A percentile compares a stretch with the other conserved stretches of the same genome.
phyloP scores from a whole-genome alignment of 2,113 vertebrate genomes.

The Sceloporus tristichus region DNA sequence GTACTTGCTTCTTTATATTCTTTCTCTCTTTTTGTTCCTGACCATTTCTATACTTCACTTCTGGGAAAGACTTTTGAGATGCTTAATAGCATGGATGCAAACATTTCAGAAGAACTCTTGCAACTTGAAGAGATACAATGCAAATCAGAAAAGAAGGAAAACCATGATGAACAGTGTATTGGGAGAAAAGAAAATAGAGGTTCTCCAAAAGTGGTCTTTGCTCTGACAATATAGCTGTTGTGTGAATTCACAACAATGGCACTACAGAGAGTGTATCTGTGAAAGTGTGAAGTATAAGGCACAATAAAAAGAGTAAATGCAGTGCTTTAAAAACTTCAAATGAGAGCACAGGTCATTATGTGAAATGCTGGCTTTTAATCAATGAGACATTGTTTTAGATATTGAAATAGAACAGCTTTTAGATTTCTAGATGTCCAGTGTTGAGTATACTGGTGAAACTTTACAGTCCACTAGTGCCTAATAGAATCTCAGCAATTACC shows the following conservation, averaged over 20 bases:
- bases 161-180: background rate
- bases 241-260: background rate
- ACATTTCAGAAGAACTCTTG: too few relatives aligned
- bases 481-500: too few relatives aligned
- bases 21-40: too few relatives aligned
- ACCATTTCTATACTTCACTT: background rate
- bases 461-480: too few relatives aligned
- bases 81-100: too few relatives aligned
- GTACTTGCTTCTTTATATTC: background rate
- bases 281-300: background rate
- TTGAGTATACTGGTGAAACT: too few relatives aligned
- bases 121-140: too few relatives aligned
- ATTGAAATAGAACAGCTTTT: too few relatives aligned
- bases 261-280: background rate
- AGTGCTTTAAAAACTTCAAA: background rate
- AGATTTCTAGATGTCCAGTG: too few relatives aligned
- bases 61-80: background rate
- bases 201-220: background rate
- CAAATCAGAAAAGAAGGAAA: background rate
- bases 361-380: too few relatives aligned
- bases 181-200: background rate
- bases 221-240: background rate
- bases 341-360: too few relatives aligned
- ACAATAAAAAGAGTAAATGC: background rate
- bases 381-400: too few relatives aligned